Evolutionary conservation across 2,113 vertebrate genomes (phyloP).

Genomic region (Tonatia bakeri): DNA sequence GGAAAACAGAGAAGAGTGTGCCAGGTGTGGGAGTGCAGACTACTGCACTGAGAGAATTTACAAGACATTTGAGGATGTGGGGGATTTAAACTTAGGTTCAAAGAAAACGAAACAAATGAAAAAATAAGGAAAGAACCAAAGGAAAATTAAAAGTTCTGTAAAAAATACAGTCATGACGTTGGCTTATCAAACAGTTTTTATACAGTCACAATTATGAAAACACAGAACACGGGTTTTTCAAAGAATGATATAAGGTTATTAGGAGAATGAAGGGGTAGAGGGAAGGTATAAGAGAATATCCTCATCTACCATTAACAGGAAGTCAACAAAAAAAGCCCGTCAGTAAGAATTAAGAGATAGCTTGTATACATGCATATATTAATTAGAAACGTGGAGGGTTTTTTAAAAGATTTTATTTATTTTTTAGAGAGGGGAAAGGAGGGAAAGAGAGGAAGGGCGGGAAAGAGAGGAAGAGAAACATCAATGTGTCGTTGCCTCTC

Average conservation of each 20-base stretch:
- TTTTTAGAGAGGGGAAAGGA: no score
- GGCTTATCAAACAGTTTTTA: background rate
- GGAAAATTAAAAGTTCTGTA: background rate
- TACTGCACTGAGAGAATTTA: background rate
- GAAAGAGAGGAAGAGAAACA: no score
- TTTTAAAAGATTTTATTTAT: no score
- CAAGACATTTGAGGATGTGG: background rate
- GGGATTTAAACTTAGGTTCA: background rate
- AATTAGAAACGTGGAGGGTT: background rate
- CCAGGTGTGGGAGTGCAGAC: background rate
- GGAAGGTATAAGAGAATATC: background rate
- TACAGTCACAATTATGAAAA: background rate
- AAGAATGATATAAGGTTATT: background rate
- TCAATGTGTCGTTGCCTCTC: no score
- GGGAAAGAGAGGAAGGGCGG: no score
- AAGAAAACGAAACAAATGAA: background rate
- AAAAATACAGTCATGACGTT: background rate
- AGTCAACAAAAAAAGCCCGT: background rate
- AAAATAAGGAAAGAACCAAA: background rate
- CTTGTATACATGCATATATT: background rate
- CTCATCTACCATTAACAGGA: background rate
- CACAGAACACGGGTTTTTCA: background rate
- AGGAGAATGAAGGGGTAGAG: background rate
- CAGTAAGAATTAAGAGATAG: background rate
- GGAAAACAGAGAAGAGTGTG: background rate